Evolutionary conservation across 2,113 vertebrate species (phyloP).

Genomic region (Ardeotis arabs): DNA sequence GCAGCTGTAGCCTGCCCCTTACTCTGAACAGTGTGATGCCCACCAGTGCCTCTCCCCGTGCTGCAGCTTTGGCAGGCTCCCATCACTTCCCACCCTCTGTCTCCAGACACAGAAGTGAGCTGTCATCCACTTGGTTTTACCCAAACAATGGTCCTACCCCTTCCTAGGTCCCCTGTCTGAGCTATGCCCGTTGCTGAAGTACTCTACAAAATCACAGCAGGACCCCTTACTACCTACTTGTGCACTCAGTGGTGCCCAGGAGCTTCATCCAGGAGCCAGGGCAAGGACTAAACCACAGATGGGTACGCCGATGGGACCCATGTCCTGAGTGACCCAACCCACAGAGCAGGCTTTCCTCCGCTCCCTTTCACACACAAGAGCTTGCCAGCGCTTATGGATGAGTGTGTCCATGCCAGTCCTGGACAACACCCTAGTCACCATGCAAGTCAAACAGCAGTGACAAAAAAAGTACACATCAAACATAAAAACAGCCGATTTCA

Average conservation of each 20-base stretch:
- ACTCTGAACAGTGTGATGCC: not conserved
- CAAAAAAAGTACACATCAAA: not conserved
- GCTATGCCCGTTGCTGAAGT: not conserved
- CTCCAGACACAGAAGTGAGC: not conserved
- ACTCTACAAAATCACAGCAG: not conserved
- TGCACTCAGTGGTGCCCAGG: rapidly evolving
- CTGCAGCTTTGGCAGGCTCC: not conserved
- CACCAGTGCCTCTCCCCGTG: not conserved
- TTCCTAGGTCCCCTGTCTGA: not conserved
- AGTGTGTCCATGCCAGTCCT: not conserved
- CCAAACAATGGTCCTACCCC: not conserved
- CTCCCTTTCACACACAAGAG: not conserved
- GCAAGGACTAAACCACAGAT: rapidly evolving
- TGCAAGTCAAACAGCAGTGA: not conserved
- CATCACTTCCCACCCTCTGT: not conserved
- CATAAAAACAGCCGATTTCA: not conserved
- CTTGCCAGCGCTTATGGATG: rapidly evolving
- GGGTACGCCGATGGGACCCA: rapidly evolving
- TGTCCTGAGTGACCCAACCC: rapidly evolving
- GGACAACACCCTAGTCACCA: not conserved
- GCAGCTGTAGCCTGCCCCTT: not conserved
- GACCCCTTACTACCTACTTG: no score
- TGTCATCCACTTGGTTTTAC: not conserved
- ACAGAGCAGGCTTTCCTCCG: not conserved
- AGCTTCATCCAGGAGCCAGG: not conserved